These are phyloP conservation scores for Lasioglossum albipes DNA, from an alignment of 1,140 invertebrate genomes.

Conservation along the genomic window DNA sequence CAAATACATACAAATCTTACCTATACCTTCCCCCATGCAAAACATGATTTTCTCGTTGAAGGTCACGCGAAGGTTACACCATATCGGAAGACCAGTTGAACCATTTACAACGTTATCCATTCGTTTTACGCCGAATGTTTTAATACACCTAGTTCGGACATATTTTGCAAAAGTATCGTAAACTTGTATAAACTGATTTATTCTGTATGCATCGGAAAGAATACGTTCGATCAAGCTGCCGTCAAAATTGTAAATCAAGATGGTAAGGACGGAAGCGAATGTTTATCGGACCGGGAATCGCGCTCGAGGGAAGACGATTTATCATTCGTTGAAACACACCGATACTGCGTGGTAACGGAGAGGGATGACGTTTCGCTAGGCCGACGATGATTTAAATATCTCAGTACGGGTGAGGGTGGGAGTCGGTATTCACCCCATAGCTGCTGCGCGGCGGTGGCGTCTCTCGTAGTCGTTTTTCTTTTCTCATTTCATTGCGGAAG, in stretches of 20 bases:
- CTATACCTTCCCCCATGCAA: too few relatives aligned
- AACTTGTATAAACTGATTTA: not conserved
- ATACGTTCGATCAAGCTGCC: not conserved
- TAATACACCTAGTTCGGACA: too few relatives aligned
- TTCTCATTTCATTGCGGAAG: slow-evolving; percentile 34
- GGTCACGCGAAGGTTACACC: too few relatives aligned
- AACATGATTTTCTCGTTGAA: too few relatives aligned
- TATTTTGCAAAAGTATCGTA: too few relatives aligned
- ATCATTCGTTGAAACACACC: slow-evolving; percentile 38
- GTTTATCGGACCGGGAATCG: slow-evolving; percentile 54
- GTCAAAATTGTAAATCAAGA: slow-evolving; percentile 9
- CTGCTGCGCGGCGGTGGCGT: too few relatives aligned
- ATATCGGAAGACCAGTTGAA: too few relatives aligned
- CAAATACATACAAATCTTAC: too few relatives aligned
- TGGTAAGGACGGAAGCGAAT: slow-evolving; percentile 24
- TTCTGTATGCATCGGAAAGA: not conserved
- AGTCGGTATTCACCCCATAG: slow-evolving; percentile 12
- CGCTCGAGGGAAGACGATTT: slow-evolving; percentile 53
- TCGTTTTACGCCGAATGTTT: too few relatives aligned
- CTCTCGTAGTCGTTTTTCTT: slow-evolving; percentile 32
- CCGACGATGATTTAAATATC: slow-evolving; percentile 64
- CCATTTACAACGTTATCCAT: too few relatives aligned
- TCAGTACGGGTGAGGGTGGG: not conserved
- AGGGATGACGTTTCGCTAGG: slow-evolving; percentile 43
- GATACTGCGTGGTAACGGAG: slow-evolving; percentile 40